These are phyloP conservation scores for Montipora sp. DNA, from an alignment of 64 coral and sea anemone genomes.

Conservation along the genomic window DNA sequence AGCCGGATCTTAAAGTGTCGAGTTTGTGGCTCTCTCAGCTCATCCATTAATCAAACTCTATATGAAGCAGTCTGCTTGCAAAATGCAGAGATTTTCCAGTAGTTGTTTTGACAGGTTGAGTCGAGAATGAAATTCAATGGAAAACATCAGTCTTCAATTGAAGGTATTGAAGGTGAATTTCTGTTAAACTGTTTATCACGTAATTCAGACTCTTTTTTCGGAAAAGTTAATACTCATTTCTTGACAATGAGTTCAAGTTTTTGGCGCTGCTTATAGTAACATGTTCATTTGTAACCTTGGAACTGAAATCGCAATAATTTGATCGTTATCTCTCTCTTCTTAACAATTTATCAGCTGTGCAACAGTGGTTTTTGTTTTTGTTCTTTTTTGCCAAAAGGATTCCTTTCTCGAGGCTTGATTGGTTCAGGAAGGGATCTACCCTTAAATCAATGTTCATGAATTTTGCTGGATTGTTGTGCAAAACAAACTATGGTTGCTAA, in stretches of 20 bases:
- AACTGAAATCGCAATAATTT: too few species aligned
- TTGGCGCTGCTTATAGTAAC: too few species aligned
- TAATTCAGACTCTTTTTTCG: not conserved
- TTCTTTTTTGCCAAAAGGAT: too few species aligned
- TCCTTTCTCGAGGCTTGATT: too few species aligned
- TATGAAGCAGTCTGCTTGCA: not conserved
- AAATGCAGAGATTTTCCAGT: not conserved
- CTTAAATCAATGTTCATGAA: not conserved
- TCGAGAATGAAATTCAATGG: not conserved
- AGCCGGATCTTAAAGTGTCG: not conserved
- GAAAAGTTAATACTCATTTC: too few species aligned
- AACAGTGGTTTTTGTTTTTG: too few species aligned
- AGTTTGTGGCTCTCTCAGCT: not conserved
- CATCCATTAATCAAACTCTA: not conserved
- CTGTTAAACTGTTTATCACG: not conserved
- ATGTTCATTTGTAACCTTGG: too few species aligned
- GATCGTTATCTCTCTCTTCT: too few species aligned
- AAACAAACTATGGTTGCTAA: not conserved
- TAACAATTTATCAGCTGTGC: too few species aligned
- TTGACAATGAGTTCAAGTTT: too few species aligned
- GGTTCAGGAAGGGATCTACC: not conserved
- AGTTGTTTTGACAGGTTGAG: too few species aligned
- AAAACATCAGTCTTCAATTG: not conserved
- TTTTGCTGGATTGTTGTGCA: not conserved
- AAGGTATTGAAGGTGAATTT: not conserved